Evolutionary conservation across 1,140 invertebrate genomes (phyloP), one percentile per base, ranked within the genome.

Genomic region (Samia ricini): DNA sequence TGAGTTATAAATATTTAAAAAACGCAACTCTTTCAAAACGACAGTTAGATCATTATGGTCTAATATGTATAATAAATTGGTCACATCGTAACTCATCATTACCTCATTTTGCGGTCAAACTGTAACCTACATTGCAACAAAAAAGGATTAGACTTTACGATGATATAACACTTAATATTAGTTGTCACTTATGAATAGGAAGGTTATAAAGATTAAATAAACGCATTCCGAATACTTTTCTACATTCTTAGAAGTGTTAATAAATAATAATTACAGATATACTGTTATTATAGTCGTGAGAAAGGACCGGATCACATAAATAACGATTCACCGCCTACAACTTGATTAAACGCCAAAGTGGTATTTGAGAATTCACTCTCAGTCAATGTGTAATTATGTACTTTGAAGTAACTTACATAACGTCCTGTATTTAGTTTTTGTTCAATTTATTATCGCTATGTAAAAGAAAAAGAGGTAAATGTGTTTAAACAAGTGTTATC

Each of bases 271-370:
- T 15, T 24, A 55, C n/a, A 4, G 52, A 55, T 55, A 24, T 23
- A 48, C 42, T 54, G 33, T 62, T 29, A 68, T 71, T 64, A 60
- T 64, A 57, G 21, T 48, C 68, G 66, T 73, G 71, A 63, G 68
- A 73, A 64, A 67, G 61, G 64, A 63, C 59, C 22, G 15, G 22
- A 12, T 55, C 1, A 21, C 24, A 55, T 55, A 55, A 55, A 55
- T 24, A 23, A 55, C 24, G 24, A 23, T 23, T 22, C 18, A n/a
- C 52, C 52, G 52, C 52, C 52, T 55, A 55, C 22, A 52, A 19
- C 60, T 42, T 19, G 24, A 61, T 66, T 64, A 63, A 33, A 23
- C 23, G 55, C 24, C 10, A 51, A 57, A 63, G 58, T 58, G 36
- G 58, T 21, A 49, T 63, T n/a, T 22, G 50, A 36, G 48, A 58